Evolutionary conservation across 2,113 vertebrate genomes (phyloP).

Genomic region (Oenanthe melanoleuca): DNA sequence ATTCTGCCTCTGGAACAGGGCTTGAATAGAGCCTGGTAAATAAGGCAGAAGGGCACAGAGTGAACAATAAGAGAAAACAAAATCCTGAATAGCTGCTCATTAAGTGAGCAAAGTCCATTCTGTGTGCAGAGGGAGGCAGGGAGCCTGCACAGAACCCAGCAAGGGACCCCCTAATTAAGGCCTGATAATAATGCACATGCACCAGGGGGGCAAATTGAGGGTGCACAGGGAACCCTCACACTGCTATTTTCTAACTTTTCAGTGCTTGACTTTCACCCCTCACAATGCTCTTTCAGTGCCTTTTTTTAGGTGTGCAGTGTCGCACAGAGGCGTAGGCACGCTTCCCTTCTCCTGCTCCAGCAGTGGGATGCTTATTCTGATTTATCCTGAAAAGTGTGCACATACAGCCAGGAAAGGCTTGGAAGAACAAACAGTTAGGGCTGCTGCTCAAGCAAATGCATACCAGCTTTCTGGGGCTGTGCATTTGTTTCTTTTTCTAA

Average conservation of each 20-base stretch:
- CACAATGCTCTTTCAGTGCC: neutral
- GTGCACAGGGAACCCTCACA: neutral
- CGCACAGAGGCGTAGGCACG: fast-evolving
- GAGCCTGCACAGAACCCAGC: neutral
- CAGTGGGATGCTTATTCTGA: neutral
- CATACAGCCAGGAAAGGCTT: neutral
- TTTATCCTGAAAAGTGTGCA: neutral
- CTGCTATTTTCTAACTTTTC: neutral
- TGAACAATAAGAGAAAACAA: constrained; percentile 26
- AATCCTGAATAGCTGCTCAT: constrained; percentile 40
- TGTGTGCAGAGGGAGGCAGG: neutral
- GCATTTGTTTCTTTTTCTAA: neutral
- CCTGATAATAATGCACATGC: neutral
- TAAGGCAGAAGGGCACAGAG: constrained; percentile 26
- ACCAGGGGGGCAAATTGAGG: neutral
- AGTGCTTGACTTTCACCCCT: constrained; percentile 13
- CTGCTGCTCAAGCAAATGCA: neutral
- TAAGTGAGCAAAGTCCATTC: constrained; percentile 30
- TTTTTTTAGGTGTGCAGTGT: neutral
- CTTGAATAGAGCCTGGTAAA: constrained; percentile 27
- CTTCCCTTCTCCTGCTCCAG: neutral
- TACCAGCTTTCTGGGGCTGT: neutral
- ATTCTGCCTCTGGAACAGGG: neutral
- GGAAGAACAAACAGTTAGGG: neutral
- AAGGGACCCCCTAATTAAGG: constrained; percentile 4